Evolutionary conservation across 2,113 vertebrate genomes (phyloP), one percentile per base, ranked within the genome.

Genomic region (Addax nasomaculatus): DNA sequence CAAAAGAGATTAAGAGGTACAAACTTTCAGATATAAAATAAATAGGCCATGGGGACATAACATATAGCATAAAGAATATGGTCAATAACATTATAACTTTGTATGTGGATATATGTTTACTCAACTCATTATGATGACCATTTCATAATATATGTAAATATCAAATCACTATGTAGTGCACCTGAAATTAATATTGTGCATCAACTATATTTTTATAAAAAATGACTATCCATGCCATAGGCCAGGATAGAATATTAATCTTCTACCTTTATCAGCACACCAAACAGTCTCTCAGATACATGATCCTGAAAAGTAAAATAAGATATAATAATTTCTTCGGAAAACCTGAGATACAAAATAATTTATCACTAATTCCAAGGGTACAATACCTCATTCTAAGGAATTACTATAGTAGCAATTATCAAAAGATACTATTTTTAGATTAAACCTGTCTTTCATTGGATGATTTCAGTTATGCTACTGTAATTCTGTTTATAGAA

Each of bases 341-440:
- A 85, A 89, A 89, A 93, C n/a, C 60, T 83, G 57, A 97, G 90
- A 55, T 62, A 1, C 0, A 43, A 78, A 30, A 89, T 89, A 81
- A 85, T 55, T 90, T 60, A 70, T 85, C 21, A 70, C 70, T 57
- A 96, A 39, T 80, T 60, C 49, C 19, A 94, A 64, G 39, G 25
- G 15, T 53, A 27, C 96, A 92, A 96, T 51, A 7, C 43, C 15
- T 88, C 58, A 58, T 81, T 90, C 73, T 89, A 92, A 80, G 80
- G 30, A 62, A 6, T 91, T 51, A 58, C 23, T 11, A 79, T 9
- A 84, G 30, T 76, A 87, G n/a, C 6, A 89, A n/a, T 91, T 89
- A 92, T 58, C 79, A 90, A 97, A 97, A 97, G 70, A 45, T 43
- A 12, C 64, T 96, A 67, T 76, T 96, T 94, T 93, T 23, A 14